Conservation (phyloP, 2,888 invertebrate genomes). For the Mellilla xanthometata region DNA sequence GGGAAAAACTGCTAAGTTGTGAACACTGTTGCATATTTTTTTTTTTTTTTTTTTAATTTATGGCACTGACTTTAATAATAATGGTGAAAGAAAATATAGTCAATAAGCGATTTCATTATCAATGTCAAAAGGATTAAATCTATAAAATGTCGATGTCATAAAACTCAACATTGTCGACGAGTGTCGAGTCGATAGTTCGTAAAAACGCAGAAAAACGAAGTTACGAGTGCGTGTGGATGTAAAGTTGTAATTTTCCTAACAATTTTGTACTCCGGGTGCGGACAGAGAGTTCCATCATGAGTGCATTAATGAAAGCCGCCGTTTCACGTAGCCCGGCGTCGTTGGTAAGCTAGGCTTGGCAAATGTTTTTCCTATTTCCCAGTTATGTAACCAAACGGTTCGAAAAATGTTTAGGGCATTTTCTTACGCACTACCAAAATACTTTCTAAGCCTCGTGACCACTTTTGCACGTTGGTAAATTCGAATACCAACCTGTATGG, state of each 20-base stretch:
- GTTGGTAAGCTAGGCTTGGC: conserved; percentile 52
- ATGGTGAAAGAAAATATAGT: too few species aligned
- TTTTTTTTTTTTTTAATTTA: too few species aligned
- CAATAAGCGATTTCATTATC: too few species aligned
- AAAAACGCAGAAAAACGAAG: conserved; percentile 14
- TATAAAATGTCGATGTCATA: too few species aligned
- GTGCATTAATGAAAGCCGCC: conserved; percentile 74
- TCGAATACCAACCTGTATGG: background rate
- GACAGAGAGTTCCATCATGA: conserved; percentile 82
- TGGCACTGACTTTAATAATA: too few species aligned
- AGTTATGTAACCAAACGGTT: conserved; percentile 68
- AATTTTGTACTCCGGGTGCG: conserved; percentile 74
- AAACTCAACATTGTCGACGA: too few species aligned
- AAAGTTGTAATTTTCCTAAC: conserved; percentile 32
- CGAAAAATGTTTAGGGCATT: conserved; percentile 39
- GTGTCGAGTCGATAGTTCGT: background rate
- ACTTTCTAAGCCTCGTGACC: conserved; percentile 4
- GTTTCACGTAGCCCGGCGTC: conserved; percentile 68
- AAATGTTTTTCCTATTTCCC: conserved; percentile 37
- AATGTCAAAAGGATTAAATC: too few species aligned
- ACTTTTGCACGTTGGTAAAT: background rate
- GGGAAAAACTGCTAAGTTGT: too few species aligned
- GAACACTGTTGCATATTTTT: too few species aligned
- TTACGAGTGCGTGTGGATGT: conserved; percentile 40
- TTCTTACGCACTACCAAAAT: conserved; percentile 1